Evolutionary conservation across 1,140 invertebrate genomes (phyloP).

Genomic region (Anthonomus grandis): DNA sequence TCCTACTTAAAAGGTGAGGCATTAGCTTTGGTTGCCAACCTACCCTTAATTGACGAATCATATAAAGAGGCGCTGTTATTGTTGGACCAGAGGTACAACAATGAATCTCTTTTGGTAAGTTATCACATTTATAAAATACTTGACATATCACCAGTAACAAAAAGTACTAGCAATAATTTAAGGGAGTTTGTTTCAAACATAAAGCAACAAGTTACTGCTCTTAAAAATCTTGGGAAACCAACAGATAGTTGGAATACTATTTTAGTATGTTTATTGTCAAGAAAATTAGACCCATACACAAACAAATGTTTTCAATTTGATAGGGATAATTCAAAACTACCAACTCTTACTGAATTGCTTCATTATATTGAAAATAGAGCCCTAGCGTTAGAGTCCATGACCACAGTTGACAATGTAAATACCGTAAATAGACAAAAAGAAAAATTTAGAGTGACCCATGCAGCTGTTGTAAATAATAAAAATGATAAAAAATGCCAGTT

Average conservation of each 20-base stretch:
- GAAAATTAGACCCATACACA: conserved; percentile 7
- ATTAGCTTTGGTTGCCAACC: conserved; percentile 4
- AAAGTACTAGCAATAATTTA: not conserved
- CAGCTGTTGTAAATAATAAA: not conserved
- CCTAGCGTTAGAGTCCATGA: conserved; percentile 12
- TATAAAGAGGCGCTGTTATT: conserved; percentile 2
- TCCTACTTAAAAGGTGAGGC: conserved; percentile 1
- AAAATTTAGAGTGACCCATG: not conserved
- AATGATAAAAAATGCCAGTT: not conserved
- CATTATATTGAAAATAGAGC: conserved; percentile 10
- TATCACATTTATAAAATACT: not conserved
- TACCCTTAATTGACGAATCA: conserved; percentile 2
- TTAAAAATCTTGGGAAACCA: conserved; percentile 6
- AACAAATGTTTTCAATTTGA: conserved; percentile 4
- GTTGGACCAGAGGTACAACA: conserved; percentile 7
- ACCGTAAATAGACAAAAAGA: not conserved
- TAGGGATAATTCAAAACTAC: not conserved
- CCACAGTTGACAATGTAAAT: not conserved
- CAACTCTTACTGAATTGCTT: conserved; percentile 9
- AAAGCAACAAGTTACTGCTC: conserved; percentile 6
- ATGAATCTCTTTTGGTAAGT: conserved; percentile 4
- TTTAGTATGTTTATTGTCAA: conserved; percentile 4
- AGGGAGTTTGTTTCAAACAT: conserved; percentile 7
- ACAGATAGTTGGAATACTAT: conserved; percentile 8
- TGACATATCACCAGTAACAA: not conserved